These are phyloP conservation scores for Beaufortia kweichowensis DNA, from an alignment of 2,113 vertebrate genomes.

Conservation along the genomic window DNA sequence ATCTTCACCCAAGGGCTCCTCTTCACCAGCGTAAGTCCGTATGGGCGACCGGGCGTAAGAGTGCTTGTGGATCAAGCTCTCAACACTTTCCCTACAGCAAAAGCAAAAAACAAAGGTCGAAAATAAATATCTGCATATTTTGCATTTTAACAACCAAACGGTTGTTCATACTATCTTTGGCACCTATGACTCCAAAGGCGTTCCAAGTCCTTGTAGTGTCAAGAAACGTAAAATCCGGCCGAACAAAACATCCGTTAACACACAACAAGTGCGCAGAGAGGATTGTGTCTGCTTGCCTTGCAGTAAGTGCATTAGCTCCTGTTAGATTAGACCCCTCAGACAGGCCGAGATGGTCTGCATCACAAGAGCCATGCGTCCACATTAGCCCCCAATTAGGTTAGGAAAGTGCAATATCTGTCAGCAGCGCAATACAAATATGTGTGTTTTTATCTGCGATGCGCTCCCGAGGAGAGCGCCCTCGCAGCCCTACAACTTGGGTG, in stretches of 20 bases:
- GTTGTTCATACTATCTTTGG: neutral
- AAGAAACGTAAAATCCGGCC: neutral
- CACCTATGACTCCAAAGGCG: neutral
- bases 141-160: neutral
- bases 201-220: neutral
- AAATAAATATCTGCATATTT: slow-evolving; percentile 69
- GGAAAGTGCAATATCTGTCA: slow-evolving; percentile 99
- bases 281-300: slow-evolving; percentile 35
- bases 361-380: slow-evolving; percentile 86
- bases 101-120: slow-evolving; percentile 66
- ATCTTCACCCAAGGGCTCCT: slow-evolving; percentile 89
- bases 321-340: slow-evolving; percentile 72
- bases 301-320: slow-evolving; percentile 73
- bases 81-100: slow-evolving; percentile 92
- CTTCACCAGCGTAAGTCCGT: slow-evolving; percentile 91
- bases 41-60: slow-evolving; percentile 97
- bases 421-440: slow-evolving; percentile 96
- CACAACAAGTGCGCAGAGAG: slow-evolving; percentile 8
- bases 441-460: slow-evolving; percentile 87
- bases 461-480: slow-evolving; percentile 74
- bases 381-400: slow-evolving; percentile 91
- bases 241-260: slow-evolving; percentile 32
- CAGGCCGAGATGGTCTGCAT: slow-evolving; percentile 75
- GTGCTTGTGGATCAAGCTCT: slow-evolving; percentile 98
- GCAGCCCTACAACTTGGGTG: slow-evolving; percentile 79